These are phyloP conservation scores for Drosophila meridiana DNA, from an alignment of 2,888 invertebrate genomes.

Conservation along the genomic window DNA sequence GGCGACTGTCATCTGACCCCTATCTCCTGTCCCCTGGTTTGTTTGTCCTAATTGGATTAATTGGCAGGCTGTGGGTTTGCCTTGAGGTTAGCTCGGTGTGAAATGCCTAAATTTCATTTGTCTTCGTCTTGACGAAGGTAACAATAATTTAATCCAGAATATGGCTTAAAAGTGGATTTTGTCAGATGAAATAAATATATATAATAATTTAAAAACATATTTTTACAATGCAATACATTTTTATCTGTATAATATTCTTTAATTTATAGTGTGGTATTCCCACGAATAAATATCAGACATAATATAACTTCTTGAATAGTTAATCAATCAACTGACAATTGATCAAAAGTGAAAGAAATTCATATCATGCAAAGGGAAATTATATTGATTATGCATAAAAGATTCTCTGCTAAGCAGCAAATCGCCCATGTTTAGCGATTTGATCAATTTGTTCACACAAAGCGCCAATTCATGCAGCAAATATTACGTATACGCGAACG, in stretches of 20 bases:
- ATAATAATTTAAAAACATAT: too few species aligned
- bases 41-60: slow-evolving; percentile 69
- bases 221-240: not conserved
- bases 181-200: too few species aligned
- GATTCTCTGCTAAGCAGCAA: slow-evolving; percentile 17
- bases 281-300: not conserved
- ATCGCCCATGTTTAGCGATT: slow-evolving; percentile 28
- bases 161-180: not conserved
- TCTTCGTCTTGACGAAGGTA: slow-evolving; percentile 1
- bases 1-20: slow-evolving; percentile 2
- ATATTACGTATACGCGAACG: slow-evolving; percentile 58
- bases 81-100: slow-evolving; percentile 54
- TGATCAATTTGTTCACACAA: slow-evolving; percentile 30
- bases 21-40: slow-evolving; percentile 5
- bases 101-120: slow-evolving; percentile 16
- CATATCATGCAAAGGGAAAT: too few species aligned
- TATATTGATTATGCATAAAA: too few species aligned
- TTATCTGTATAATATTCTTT: too few species aligned
- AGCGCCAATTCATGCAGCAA: slow-evolving; percentile 26
- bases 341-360: not conserved
- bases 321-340: not conserved
- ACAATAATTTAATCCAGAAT: not conserved
- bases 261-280: too few species aligned
- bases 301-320: not conserved
- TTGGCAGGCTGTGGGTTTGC: slow-evolving; percentile 46